Base-by-base conservation (phyloP, 2,113 vertebrate genomes). In the Pyxicephalus adspersus region DNA sequence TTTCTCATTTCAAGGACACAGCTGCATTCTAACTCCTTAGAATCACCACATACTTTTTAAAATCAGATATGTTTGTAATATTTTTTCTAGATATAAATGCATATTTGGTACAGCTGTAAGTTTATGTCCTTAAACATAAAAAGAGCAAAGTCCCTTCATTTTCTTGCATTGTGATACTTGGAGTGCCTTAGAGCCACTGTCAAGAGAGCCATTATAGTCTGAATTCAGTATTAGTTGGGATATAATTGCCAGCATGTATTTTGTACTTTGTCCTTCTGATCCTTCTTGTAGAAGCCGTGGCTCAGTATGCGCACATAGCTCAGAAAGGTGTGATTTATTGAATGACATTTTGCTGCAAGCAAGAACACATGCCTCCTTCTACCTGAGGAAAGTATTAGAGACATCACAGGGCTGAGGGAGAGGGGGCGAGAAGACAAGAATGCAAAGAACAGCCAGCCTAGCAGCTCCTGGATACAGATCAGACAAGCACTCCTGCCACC, bases 401-500 rank as follows among this genome's bases (percentile, higher is more conserved):
- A 92, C 89, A 91, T 89, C 92, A 92, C 91, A 94, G 89, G 90
- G 92, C 89, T 89, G 85, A 88, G 91, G 88, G 86, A 83, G 85
- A 79, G 81, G 67, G 85, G 83, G 87, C 29, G 84, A 83, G 75
- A 85, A 83, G 84, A 86, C 84, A 87, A 67, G 82, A 87, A 88
- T 87, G 91, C 91, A 86, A 90, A 89, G 88, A 91, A 84, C 89
- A 88, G 91, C 85, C 60, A 92, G 88, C 90, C 87, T 90, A 91
- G 91, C 90, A 89, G 90, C 93, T 93, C 90, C 89, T 92, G 91
- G 91, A 92, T 92, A 93, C 90, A 93, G 92, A 93, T 95, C 93
- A 94, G 95, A 94, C 90, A 87, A 92, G 92, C 92, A 92, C 92
- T 87, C 90, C 89, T 93, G 92, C 94, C 93, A 94, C 94, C 92